These are phyloP conservation scores for Aspidoscelis tigris DNA, from an alignment of 2,113 vertebrate species.

Conservation along the genomic window DNA sequence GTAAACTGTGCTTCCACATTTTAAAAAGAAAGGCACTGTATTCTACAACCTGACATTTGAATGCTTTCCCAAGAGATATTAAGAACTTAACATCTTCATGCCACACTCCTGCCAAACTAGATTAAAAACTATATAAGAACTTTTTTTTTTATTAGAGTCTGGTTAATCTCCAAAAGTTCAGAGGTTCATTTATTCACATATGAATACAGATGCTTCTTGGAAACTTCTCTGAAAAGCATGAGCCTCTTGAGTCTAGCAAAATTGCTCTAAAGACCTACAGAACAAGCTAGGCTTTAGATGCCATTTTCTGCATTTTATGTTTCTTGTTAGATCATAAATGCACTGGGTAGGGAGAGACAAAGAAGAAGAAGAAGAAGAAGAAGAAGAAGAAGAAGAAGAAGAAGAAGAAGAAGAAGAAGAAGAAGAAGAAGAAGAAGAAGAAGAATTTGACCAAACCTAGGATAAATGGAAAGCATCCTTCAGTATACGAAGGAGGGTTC, in stretches of 20 bases:
- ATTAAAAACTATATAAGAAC: conserved; percentile 37
- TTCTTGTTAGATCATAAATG: neutral
- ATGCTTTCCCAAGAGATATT: conserved; percentile 32
- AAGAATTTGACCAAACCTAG: neutral
- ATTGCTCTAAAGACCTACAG: conserved; percentile 3
- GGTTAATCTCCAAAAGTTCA: conserved; percentile 37
- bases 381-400: neutral
- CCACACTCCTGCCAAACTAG: conserved; percentile 18
- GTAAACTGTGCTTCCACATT: neutral
- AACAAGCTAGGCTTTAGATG: neutral
- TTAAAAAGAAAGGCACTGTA: conserved; percentile 14
- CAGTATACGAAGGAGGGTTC: neutral
- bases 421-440: neutral
- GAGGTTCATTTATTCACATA: conserved; percentile 17
- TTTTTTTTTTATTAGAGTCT: conserved; percentile 17
- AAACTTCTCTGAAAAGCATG: neutral
- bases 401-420: no score
- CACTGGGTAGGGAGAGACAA: neutral
- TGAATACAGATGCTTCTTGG: conserved; percentile 13
- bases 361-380: no score
- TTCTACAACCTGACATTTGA: conserved; percentile 34
- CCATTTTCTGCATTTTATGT: neutral
- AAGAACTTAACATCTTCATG: conserved; percentile 32
- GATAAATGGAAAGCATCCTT: neutral
- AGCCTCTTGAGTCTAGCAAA: conserved; percentile 3